Evolutionary conservation across 64 coral and sea anemone genomes (phyloP).

Genomic region (Anthopleura sola): DNA sequence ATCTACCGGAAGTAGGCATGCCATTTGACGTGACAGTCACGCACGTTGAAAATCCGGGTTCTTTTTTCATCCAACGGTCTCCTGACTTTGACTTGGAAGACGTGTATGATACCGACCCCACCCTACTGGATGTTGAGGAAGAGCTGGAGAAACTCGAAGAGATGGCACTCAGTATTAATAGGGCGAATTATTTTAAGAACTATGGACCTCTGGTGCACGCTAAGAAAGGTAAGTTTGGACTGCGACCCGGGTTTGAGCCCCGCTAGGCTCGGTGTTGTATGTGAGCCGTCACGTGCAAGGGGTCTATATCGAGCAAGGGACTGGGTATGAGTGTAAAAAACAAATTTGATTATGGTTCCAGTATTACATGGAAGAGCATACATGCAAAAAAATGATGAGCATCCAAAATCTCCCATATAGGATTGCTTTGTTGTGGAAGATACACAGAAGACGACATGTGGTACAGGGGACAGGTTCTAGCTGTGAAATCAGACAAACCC

Average conservation of each 20-base stretch:
- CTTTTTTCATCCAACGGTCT: slow-evolving; percentile 71
- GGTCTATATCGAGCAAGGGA: no score
- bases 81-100: slow-evolving; percentile 44
- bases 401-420: no score
- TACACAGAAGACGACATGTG: slow-evolving; percentile 84
- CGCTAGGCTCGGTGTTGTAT: no score
- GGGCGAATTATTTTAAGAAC: slow-evolving; percentile 60
- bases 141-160: slow-evolving; percentile 62
- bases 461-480: slow-evolving; percentile 74
- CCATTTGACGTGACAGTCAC: slow-evolving; percentile 84
- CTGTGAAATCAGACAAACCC: slow-evolving; percentile 57
- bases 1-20: slow-evolving; percentile 57
- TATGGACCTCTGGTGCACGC: slow-evolving; percentile 45
- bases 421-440: slow-evolving; percentile 75
- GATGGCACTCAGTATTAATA: slow-evolving; percentile 66
- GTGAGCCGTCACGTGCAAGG: no score
- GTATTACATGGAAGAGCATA: no score
- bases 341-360: no score
- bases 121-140: slow-evolving; percentile 33
- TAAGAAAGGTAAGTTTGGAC: slow-evolving; percentile 18
- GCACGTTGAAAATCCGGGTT: slow-evolving; percentile 77
- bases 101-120: slow-evolving; percentile 64
- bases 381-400: no score
- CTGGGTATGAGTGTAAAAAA: no score
- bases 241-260: neutral